phyloP scores from a whole-genome alignment of 2,888 invertebrate species.

The Oscheius onirici region DNA sequence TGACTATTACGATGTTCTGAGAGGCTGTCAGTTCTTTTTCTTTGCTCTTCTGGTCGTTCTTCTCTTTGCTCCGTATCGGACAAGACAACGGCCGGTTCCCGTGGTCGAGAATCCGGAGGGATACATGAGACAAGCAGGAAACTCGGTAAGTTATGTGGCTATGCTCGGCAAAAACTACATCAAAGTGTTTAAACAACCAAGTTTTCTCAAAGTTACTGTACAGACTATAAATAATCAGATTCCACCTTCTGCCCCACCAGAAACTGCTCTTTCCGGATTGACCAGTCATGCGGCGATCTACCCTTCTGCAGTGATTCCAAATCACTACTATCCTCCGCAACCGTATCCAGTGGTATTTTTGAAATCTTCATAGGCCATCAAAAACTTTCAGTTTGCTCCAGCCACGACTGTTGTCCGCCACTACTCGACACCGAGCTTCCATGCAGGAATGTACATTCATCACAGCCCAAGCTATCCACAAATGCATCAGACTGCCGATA shows the following conservation, averaged over 20 bases:
- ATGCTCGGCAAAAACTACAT: background rate
- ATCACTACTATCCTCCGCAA: background rate
- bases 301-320: background rate
- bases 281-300: background rate
- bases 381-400: background rate
- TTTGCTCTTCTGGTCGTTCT: background rate
- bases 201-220: background rate
- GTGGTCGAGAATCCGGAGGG: background rate
- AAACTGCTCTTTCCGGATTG: background rate
- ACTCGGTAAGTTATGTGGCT: background rate
- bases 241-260: conserved; percentile 2
- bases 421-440: background rate
- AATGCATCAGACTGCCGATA: background rate
- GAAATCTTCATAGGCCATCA: background rate
- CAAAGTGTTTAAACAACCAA: background rate
- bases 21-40: background rate
- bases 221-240: background rate
- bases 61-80: background rate
- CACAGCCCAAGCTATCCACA: background rate
- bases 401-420: background rate
- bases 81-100: background rate
- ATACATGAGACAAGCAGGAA: background rate
- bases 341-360: background rate
- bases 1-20: background rate
- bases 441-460: background rate